Percentiles rank a stretch among this genome's conserved stretches.
Conservation (phyloP, 2,113 vertebrate genomes). For the Chiloscyllium plagiosum region DNA sequence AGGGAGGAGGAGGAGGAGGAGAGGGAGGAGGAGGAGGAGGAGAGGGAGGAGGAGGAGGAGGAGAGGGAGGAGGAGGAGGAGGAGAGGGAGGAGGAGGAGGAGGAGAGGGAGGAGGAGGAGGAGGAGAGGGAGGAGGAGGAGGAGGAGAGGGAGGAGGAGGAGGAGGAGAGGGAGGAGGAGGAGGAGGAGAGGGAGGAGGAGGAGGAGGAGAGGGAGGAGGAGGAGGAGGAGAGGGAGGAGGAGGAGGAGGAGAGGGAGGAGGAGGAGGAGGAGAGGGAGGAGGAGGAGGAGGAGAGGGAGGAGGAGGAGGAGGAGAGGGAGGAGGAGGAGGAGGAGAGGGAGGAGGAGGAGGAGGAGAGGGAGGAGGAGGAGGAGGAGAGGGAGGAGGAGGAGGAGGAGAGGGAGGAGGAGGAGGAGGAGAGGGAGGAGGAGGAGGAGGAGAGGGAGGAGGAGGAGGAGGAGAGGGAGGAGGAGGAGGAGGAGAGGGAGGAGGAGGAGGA, state of each 20-base stretch:
- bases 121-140: accelerated
- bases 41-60: accelerated
- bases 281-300: accelerated
- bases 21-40: too few species aligned
- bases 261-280: too few species aligned
- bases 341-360: too few species aligned
- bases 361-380: accelerated
- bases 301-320: too few species aligned
- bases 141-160: too few species aligned
- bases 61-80: too few species aligned
- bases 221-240: accelerated
- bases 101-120: too few species aligned
- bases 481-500: too few species aligned
- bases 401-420: accelerated
- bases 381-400: too few species aligned
- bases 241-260: accelerated
- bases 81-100: accelerated
- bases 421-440: accelerated
- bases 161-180: accelerated
- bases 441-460: accelerated
- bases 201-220: accelerated
- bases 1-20: accelerated
- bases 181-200: too few species aligned
- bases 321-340: accelerated
- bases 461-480: accelerated